Percentiles rank a stretch among this genome's conserved stretches.
These are phyloP conservation scores for Montipora capricornis DNA, from an alignment of 64 coral and sea anemone species.

Conservation along the genomic window DNA sequence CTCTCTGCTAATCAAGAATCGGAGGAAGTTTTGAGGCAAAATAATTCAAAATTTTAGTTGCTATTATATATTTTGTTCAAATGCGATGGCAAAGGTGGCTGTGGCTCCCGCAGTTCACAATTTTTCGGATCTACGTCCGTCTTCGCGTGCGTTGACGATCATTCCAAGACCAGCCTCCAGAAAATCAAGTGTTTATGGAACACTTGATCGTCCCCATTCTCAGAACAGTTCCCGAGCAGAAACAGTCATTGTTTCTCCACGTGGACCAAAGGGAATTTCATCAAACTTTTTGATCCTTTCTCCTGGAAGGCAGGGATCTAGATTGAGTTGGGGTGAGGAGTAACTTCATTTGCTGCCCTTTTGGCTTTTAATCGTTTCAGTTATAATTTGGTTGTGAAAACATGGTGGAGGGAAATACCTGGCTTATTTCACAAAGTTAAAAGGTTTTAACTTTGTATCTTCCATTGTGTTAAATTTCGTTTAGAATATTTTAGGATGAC, in stretches of 20 bases:
- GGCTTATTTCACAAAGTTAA: too few species aligned
- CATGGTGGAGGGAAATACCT: too few species aligned
- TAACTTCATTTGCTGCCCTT: conserved; percentile 21
- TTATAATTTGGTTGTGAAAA: too few species aligned
- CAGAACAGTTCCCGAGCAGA: conserved; percentile 50
- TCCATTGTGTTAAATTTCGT: not conserved
- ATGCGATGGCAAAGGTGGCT: conserved; percentile 90
- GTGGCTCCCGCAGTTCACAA: conserved; percentile 78
- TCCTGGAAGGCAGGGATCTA: conserved; percentile 43
- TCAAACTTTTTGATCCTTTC: conserved; percentile 45
- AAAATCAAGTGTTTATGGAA: conserved; percentile 26
- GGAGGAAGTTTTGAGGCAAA: not conserved
- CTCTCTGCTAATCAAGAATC: not conserved
- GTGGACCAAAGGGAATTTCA: conserved; percentile 36
- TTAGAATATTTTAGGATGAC: not conserved
- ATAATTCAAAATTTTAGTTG: not conserved
- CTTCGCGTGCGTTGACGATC: conserved; percentile 82
- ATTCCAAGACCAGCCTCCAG: conserved; percentile 75
- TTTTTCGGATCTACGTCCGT: conserved; percentile 82
- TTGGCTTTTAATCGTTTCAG: not conserved
- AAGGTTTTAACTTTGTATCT: not conserved
- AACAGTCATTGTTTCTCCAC: conserved; percentile 59
- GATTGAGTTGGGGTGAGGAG: conserved; percentile 36
- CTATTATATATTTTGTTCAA: not conserved
- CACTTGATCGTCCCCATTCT: conserved; percentile 66